Base-by-base conservation (phyloP, 2,797 vertebrate genomes). In the Merluccius polli region DNA sequence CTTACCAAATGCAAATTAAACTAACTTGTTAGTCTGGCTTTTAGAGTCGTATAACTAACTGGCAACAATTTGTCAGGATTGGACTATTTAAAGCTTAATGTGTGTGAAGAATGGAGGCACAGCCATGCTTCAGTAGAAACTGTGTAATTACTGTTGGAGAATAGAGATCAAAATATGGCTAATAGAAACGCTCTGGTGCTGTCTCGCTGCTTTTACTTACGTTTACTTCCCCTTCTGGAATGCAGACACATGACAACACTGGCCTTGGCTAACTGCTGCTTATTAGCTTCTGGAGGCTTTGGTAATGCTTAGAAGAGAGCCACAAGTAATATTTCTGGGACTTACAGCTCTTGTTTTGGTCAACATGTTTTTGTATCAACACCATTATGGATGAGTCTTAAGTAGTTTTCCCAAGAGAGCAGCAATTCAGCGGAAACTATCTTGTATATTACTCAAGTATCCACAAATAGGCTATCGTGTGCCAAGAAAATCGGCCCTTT, bases 351-450 rank as follows among this genome's bases (percentile, higher is more conserved):
- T 12, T 35, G 21, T 75, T 76, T 33, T 33, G 29, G 48, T 82
- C 77, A 82, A 88, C 85, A 82, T 83, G 85, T 87, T 89, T 83
- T 79, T 78, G 30, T 41, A 6, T 70, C 71, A 75, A 35, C 68
- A 33, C 48, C 36, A n/a, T 15, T 71, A 13, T 21, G 21, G 70
- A 71, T 15, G 35, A 71, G 35, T 73, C 67, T 36, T 18, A 12
- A 48, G 24, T 15, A 27, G 71, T 29, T 30, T 31, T 24, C 15
- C 15, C 1, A 4, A 5, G n/a, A 24, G 2, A 31, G 31, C 68
- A 32, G 31, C 4, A 74, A 48, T 48, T 0, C 1, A 70, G 27
- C 1, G 18, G 18, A 72, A 41, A 21, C 18, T 48, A 48, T 18
- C 4, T 48, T 21, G 44, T 48, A 18, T 48, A 48, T n/a, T 59